Evolutionary conservation across 2,797 vertebrate species (phyloP).

Genomic region (Thalassophryne amazonica): DNA sequence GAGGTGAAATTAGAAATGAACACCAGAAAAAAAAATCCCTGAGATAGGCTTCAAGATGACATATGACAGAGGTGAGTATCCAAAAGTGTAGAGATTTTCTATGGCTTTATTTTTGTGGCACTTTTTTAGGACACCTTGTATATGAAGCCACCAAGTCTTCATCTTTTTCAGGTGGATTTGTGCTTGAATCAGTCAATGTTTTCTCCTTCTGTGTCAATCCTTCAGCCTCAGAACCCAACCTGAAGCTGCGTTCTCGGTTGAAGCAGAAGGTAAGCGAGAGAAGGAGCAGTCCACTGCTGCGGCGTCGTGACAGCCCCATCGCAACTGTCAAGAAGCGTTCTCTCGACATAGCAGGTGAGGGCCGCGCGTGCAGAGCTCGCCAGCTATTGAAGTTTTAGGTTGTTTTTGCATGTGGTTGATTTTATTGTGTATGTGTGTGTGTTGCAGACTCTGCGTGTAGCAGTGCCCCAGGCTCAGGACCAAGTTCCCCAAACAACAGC

Average conservation of each 20-base stretch:
- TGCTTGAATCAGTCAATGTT: slow-evolving; percentile 3
- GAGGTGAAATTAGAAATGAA: too few species aligned
- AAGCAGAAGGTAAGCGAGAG: slow-evolving; percentile 97
- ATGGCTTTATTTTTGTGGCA: too few species aligned
- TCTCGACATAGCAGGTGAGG: slow-evolving; percentile 86
- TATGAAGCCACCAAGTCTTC: too few species aligned
- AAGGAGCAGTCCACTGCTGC: slow-evolving; percentile 90
- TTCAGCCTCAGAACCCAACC: slow-evolving; percentile 93
- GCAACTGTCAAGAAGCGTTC: slow-evolving; percentile 92
- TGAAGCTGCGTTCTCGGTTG: slow-evolving; percentile 92
- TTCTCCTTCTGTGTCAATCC: too few species aligned
- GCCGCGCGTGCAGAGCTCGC: neutral
- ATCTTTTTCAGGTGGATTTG: too few species aligned
- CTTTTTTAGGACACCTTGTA: too few species aligned
- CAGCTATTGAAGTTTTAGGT: neutral
- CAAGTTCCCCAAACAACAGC: slow-evolving; percentile 97
- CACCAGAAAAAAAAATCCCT: too few species aligned
- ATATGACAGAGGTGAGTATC: too few species aligned
- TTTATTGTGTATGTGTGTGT: slow-evolving; percentile 11
- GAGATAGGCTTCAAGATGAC: too few species aligned
- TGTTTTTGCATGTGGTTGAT: neutral
- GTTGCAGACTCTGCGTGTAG: slow-evolving; percentile 90
- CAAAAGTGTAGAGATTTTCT: too few species aligned
- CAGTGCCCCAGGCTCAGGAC: slow-evolving; percentile 93
- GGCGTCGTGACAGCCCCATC: slow-evolving; percentile 87